Percentiles rank a stretch among this genome's conserved stretches.
phyloP scores from a whole-genome alignment of 1,140 invertebrate species.

The Muscidifurax raptorellus region DNA sequence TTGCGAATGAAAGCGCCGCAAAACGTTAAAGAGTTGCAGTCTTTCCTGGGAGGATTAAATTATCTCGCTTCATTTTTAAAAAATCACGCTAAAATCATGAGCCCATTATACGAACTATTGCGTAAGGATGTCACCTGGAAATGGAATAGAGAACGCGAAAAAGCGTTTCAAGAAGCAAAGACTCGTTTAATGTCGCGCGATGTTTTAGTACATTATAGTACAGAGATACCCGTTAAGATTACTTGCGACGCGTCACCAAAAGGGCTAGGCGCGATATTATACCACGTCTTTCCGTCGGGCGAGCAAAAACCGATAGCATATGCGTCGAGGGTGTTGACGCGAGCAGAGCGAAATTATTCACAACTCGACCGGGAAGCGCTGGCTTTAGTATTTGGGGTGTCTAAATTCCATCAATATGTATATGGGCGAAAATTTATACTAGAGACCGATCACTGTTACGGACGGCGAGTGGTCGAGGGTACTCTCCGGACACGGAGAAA shows the following conservation, averaged over 20 bases:
- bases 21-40: slow-evolving; percentile 56
- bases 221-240: slow-evolving; percentile 39
- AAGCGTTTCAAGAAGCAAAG: slow-evolving; percentile 72
- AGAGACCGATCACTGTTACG: slow-evolving; percentile 55
- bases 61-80: slow-evolving; percentile 57
- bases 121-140: slow-evolving; percentile 33
- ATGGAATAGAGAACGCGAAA: slow-evolving; percentile 58
- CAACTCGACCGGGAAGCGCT: slow-evolving; percentile 74
- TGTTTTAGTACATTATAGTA: slow-evolving; percentile 54
- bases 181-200: slow-evolving; percentile 56
- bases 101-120: slow-evolving; percentile 52
- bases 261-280: slow-evolving; percentile 64
- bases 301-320: slow-evolving; percentile 65
- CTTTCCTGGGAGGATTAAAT: slow-evolving; percentile 66
- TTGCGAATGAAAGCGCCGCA: slow-evolving; percentile 55
- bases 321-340: slow-evolving; percentile 69
- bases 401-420: too few relatives aligned
- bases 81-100: slow-evolving; percentile 52
- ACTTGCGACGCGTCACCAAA: slow-evolving; percentile 62
- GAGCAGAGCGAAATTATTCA: slow-evolving; percentile 71
- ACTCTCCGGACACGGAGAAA: too few relatives aligned
- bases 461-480: too few relatives aligned
- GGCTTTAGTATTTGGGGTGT: slow-evolving; percentile 72
- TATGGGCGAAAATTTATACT: slow-evolving; percentile 21
- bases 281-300: slow-evolving; percentile 52